phyloP scores from a whole-genome alignment of 2,797 vertebrate genomes.

The Myiothlypis chrysogaster region DNA sequence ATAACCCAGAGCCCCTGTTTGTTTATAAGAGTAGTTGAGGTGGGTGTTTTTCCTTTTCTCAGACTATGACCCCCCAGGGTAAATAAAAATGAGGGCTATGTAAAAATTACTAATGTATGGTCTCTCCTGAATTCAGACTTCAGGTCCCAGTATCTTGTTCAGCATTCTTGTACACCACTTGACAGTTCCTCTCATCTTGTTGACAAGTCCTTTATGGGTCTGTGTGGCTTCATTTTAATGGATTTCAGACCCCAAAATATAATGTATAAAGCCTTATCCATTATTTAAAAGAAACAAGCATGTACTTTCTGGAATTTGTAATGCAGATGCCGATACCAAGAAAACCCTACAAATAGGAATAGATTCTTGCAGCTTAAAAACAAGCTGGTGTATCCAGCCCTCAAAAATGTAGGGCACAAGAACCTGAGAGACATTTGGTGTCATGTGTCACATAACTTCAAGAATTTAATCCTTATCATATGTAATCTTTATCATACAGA shows the following conservation, averaged over 20 bases:
- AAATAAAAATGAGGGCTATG: constrained; percentile 58
- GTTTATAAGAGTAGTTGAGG: constrained; percentile 10
- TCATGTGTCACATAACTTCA: not conserved
- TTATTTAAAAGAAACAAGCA: constrained; percentile 57
- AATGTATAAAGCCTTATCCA: constrained; percentile 35
- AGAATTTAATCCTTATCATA: not conserved
- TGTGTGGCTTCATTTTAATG: constrained; percentile 38
- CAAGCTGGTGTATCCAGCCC: not conserved
- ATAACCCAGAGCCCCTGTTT: constrained; percentile 29
- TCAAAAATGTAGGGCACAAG: not conserved
- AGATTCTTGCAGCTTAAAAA: not conserved
- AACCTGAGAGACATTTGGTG: not conserved
- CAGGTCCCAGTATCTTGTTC: not conserved
- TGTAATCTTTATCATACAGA: not conserved
- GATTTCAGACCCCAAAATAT: constrained; percentile 32
- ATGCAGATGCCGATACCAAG: not conserved
- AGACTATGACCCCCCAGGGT: constrained; percentile 32
- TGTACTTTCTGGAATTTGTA: constrained; percentile 18
- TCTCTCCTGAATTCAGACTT: not conserved
- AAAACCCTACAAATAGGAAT: not conserved
- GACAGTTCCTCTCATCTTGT: constrained; percentile 51
- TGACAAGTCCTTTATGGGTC: not conserved
- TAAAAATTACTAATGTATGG: not conserved
- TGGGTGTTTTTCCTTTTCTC: not conserved
- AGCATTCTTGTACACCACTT: constrained; percentile 32